These are phyloP conservation scores for Lagopus leucura DNA, from an alignment of 2,113 vertebrate species.

Conservation along the genomic window DNA sequence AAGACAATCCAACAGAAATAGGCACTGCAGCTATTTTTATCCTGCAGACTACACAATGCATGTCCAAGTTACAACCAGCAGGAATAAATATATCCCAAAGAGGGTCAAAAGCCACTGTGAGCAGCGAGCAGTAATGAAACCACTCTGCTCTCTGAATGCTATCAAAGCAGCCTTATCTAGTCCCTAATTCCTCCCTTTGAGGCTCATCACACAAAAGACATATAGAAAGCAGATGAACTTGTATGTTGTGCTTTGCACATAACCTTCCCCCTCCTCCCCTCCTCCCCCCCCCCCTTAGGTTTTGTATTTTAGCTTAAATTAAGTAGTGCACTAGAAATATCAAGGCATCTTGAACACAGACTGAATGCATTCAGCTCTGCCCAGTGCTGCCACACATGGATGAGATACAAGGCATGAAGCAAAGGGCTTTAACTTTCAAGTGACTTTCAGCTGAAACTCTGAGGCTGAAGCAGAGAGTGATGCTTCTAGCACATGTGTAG, in stretches of 20 bases:
- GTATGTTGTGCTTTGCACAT: not conserved
- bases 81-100: conserved; percentile 46
- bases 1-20: conserved; percentile 66
- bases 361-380: not conserved
- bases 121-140: conserved; percentile 3
- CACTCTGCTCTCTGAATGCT: not conserved
- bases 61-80: conserved; percentile 46
- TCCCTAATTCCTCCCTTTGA: conserved; percentile 21
- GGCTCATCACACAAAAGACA: conserved; percentile 11
- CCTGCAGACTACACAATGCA: conserved; percentile 14
- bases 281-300: not conserved
- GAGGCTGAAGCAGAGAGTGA: not conserved
- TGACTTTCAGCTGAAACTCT: not conserved
- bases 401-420: not conserved
- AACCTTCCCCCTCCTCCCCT: not conserved
- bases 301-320: not conserved
- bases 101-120: not conserved
- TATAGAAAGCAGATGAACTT: not conserved
- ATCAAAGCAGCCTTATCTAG: not conserved
- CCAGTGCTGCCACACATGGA: fast-evolving
- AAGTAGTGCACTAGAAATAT: not conserved
- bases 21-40: conserved; percentile 64
- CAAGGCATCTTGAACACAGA: not conserved
- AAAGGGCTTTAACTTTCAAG: not conserved
- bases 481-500: not conserved